A percentile compares a stretch with the other conserved stretches of the same genome.
Conservation (phyloP, 2,888 invertebrate species). For the Lasioglossum lativentre region DNA sequence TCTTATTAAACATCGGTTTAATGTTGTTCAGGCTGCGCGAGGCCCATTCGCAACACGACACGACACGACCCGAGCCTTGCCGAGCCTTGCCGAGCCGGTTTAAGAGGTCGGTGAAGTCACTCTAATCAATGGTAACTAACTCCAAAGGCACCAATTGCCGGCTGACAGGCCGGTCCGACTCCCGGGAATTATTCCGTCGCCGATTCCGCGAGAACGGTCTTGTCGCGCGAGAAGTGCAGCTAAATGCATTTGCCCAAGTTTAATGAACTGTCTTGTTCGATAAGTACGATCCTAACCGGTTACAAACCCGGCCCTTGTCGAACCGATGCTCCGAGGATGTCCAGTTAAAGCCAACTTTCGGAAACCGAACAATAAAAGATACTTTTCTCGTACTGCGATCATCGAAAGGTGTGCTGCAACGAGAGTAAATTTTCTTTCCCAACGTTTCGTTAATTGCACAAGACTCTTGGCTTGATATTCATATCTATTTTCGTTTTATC, state of each 20-base stretch:
- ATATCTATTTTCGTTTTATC: too few relatives aligned
- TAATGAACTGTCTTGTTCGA: constrained; percentile 35
- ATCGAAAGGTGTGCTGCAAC: too few relatives aligned
- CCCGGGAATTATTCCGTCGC: constrained; percentile 49
- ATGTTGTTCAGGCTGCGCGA: constrained; percentile 2
- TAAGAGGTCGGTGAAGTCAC: constrained; percentile 36
- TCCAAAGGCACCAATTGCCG: constrained; percentile 41
- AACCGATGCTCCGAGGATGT: background rate
- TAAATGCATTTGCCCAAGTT: constrained; percentile 43
- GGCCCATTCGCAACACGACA: background rate
- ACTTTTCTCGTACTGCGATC: background rate
- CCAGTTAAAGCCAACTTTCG: background rate
- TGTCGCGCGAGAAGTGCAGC: constrained; percentile 7
- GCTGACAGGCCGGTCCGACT: constrained; percentile 19
- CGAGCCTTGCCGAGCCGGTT: constrained; percentile 2
- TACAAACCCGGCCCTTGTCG: background rate
- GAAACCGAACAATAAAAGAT: background rate
- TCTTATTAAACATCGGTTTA: constrained; percentile 29
- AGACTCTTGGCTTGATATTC: too few relatives aligned
- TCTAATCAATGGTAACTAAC: constrained; percentile 49
- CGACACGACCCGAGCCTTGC: background rate
- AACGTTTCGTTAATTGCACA: too few relatives aligned
- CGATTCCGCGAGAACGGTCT: constrained; percentile 38
- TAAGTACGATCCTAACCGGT: constrained; percentile 10
- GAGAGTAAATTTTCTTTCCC: too few relatives aligned